Percentiles rank a stretch among this genome's conserved stretches.
phyloP scores from a whole-genome alignment of 2,888 invertebrate species.

The Lepidonotus clava region DNA sequence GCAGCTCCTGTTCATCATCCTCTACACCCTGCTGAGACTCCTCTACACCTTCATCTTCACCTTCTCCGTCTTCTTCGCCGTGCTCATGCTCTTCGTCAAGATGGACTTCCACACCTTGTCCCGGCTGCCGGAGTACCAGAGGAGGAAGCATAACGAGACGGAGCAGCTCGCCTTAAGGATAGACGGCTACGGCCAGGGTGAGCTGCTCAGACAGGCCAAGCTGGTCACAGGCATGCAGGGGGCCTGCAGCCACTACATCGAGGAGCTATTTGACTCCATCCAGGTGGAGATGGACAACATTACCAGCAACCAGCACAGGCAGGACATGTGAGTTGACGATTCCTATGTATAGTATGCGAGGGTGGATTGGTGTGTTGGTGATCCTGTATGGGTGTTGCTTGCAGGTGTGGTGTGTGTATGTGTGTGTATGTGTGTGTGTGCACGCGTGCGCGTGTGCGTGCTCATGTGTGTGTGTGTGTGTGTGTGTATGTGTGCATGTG shows the following conservation, averaged over 20 bases:
- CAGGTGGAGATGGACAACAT: constrained; percentile 62
- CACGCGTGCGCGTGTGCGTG: neutral
- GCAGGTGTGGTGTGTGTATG: neutral
- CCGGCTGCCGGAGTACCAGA: constrained; percentile 53
- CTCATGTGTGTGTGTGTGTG: neutral
- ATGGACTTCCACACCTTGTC: constrained; percentile 58
- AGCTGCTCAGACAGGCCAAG: constrained; percentile 61
- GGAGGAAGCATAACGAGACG: constrained; percentile 56
- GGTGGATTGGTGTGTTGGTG: neutral
- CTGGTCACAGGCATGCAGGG: constrained; percentile 64
- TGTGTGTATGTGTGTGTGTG: neutral
- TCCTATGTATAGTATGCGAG: no score
- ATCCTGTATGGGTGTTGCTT: neutral
- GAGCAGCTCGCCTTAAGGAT: constrained; percentile 35
- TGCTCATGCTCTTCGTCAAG: constrained; percentile 66
- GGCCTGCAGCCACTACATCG: constrained; percentile 65
- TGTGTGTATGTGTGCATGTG: neutral
- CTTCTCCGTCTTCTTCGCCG: constrained; percentile 71
- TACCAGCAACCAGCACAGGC: constrained; percentile 59
- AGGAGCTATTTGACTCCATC: constrained; percentile 64
- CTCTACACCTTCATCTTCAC: constrained; percentile 73
- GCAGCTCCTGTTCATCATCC: constrained; percentile 62
- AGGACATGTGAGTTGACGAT: constrained; percentile 56
- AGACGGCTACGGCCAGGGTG: constrained; percentile 54
- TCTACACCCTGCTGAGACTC: constrained; percentile 70